Conservation (phyloP, 2,888 invertebrate species). For the Drosophila setosimentum region DNA sequence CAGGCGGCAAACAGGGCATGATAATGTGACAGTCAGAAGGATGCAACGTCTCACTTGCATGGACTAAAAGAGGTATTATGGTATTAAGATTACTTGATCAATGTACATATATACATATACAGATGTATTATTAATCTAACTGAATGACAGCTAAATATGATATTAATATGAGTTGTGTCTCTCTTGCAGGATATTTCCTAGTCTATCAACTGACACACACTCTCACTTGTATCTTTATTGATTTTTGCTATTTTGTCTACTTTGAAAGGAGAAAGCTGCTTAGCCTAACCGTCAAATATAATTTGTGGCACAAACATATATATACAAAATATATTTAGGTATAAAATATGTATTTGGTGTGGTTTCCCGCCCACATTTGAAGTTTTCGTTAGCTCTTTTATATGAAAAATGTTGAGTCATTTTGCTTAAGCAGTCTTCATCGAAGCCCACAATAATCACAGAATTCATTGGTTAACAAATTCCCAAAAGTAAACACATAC, state of each 20-base stretch:
- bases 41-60: too few species aligned
- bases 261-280: constrained; percentile 41
- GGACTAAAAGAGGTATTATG: background rate
- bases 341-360: background rate
- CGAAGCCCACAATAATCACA: background rate
- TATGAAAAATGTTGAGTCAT: background rate
- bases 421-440: background rate
- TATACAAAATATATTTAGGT: background rate
- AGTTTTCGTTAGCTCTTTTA: background rate
- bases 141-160: background rate
- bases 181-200: background rate
- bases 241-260: constrained; percentile 21
- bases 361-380: too few species aligned
- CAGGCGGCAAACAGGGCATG: background rate
- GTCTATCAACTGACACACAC: background rate
- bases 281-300: constrained; percentile 26
- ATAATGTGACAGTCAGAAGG: background rate
- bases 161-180: background rate
- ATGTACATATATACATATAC: background rate
- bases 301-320: constrained; percentile 12
- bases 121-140: background rate
- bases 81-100: background rate
- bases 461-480: background rate
- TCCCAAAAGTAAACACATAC: background rate
- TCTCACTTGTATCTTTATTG: constrained; percentile 13